phyloP scores from a whole-genome alignment of 2,113 vertebrate species.

The Alethe diademata region DNA sequence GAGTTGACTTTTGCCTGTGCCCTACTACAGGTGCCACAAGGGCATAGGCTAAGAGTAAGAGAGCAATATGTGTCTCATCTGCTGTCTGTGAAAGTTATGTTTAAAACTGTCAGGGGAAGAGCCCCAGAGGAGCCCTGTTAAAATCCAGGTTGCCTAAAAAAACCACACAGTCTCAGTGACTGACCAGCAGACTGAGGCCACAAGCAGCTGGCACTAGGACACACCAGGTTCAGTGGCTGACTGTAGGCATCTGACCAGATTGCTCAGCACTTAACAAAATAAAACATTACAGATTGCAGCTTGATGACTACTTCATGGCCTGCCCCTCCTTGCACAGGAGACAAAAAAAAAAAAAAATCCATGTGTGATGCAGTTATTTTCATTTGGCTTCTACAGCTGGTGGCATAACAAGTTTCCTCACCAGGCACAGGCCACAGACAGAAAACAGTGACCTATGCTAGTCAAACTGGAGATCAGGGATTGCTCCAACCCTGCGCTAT shows the following conservation, averaged over 20 bases:
- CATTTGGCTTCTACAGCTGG: not conserved
- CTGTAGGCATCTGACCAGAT: accelerated
- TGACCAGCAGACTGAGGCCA: not conserved
- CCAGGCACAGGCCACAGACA: not conserved
- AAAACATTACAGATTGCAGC: not conserved
- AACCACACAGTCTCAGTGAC: not conserved
- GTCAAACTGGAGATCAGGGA: not conserved
- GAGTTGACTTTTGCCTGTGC: not conserved
- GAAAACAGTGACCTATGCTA: not conserved
- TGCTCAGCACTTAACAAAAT: not conserved
- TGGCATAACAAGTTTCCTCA: not conserved
- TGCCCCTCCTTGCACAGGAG: not conserved
- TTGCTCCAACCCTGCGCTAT: not conserved
- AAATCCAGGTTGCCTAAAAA: not conserved
- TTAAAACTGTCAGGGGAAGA: not conserved
- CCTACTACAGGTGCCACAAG: not conserved
- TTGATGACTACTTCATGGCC: not conserved
- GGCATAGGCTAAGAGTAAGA: not conserved
- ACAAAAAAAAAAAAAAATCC: not conserved
- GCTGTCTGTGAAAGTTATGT: not conserved
- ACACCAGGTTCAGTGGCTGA: not conserved
- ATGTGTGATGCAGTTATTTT: not conserved
- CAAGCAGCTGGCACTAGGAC: not conserved
- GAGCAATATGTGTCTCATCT: not conserved
- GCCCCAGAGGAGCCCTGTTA: not conserved